A percentile compares a stretch with the other conserved stretches of the same genome.
Evolutionary conservation across 2,888 invertebrate genomes (phyloP).

Genomic region (Torymus tubicola): DNA sequence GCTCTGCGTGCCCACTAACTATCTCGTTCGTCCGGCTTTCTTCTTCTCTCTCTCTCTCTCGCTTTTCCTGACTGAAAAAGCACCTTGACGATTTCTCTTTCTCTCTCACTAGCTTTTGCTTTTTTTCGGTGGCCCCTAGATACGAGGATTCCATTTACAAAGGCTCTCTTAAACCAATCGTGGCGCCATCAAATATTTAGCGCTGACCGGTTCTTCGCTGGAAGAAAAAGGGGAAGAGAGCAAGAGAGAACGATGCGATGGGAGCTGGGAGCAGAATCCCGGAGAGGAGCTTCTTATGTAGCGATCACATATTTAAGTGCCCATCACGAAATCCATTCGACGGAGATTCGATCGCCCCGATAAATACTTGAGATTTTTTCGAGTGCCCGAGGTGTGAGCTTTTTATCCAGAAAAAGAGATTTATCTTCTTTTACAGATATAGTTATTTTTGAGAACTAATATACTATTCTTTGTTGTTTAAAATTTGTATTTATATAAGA

Average conservation of each 20-base stretch:
- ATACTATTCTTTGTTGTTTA: too few relatives aligned
- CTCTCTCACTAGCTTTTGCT: conserved; percentile 45
- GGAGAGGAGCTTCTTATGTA: conserved; percentile 67
- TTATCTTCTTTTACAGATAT: too few relatives aligned
- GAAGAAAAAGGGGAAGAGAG: neutral
- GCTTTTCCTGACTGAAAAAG: conserved; percentile 3
- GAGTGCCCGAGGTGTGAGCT: too few relatives aligned
- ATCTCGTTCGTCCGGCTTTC: conserved; percentile 60
- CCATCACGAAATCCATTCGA: conserved; percentile 24
- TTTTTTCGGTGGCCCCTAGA: conserved; percentile 31
- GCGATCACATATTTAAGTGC: conserved; percentile 65
- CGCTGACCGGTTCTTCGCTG: conserved; percentile 65
- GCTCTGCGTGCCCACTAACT: conserved; percentile 60
- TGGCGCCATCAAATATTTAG: conserved; percentile 75
- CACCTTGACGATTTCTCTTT: conserved; percentile 51
- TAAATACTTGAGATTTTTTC: conserved; percentile 28
- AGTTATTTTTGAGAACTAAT: too few relatives aligned
- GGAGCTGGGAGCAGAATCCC: conserved; percentile 30
- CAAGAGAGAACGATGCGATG: neutral
- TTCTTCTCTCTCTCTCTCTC: conserved; percentile 12
- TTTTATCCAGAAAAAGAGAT: too few relatives aligned
- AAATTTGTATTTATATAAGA: too few relatives aligned
- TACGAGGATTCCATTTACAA: conserved; percentile 50
- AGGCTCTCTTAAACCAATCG: conserved; percentile 72
- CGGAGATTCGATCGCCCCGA: neutral